Percentiles rank a stretch among this genome's conserved stretches.
These are phyloP conservation scores for Gymnoscopelus braueri DNA, from an alignment of 2,797 vertebrate genomes.

Conservation along the genomic window DNA sequence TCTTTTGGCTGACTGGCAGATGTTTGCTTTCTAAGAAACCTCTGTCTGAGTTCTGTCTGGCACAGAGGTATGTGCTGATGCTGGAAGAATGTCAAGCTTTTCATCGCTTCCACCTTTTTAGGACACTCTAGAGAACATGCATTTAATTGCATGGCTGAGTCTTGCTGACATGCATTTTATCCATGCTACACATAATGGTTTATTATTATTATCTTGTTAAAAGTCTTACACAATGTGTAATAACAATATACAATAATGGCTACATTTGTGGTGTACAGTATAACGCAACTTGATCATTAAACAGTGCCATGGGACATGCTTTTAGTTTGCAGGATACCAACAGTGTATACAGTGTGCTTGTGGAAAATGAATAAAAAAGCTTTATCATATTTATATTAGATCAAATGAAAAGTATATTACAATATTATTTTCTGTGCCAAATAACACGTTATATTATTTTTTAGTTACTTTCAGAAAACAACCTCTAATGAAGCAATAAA, in stretches of 20 bases:
- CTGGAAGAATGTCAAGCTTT: constrained; percentile 1
- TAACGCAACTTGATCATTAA: background rate
- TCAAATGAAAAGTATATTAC: too few species aligned
- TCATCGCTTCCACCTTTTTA: constrained; percentile 7
- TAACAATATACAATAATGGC: background rate
- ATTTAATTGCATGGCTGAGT: constrained; percentile 30
- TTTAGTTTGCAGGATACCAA: background rate
- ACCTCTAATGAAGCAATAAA: too few species aligned
- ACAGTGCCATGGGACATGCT: background rate
- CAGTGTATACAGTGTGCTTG: background rate
- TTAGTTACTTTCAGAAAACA: too few species aligned
- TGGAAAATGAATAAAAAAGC: too few species aligned
- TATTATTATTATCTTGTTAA: too few species aligned
- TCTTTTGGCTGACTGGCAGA: background rate
- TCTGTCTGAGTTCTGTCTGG: too few species aligned
- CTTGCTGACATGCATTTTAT: constrained; percentile 24
- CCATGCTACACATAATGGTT: background rate
- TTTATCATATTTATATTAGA: too few species aligned
- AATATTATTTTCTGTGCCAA: too few species aligned
- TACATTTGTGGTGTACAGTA: constrained; percentile 5
- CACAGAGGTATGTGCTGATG: constrained; percentile 9
- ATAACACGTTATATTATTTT: too few species aligned
- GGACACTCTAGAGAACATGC: constrained; percentile 37
- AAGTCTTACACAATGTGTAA: too few species aligned
- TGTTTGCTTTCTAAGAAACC: too few species aligned